Evolutionary conservation across 2,113 vertebrate genomes (phyloP).

Genomic region (Catagonus wagneri): DNA sequence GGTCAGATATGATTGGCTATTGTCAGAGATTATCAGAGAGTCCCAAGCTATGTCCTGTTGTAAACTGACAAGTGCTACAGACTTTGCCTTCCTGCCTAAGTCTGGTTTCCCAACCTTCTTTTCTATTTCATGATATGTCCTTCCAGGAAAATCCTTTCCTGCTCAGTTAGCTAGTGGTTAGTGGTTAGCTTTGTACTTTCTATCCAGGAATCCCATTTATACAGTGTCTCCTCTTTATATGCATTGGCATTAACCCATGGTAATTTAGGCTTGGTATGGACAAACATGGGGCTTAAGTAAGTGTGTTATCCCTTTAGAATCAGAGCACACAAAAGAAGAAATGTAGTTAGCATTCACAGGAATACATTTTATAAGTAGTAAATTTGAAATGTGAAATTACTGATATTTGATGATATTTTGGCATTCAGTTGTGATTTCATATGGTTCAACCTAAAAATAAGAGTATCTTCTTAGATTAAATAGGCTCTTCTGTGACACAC

Average conservation of each 20-base stretch:
- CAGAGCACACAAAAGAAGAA: not conserved
- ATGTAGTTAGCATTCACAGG: not conserved
- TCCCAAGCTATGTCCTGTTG: too few relatives aligned
- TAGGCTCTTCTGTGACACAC: not conserved
- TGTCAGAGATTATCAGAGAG: not conserved
- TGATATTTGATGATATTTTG: not conserved
- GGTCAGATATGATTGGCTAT: not conserved
- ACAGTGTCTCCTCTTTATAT: not conserved
- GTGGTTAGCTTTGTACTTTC: not conserved
- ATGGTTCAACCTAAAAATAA: not conserved
- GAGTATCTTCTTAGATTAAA: not conserved
- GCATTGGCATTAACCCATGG: not conserved
- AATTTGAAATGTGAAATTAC: conserved; percentile 18
- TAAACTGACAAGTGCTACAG: not conserved
- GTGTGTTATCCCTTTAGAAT: not conserved
- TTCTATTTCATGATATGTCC: not conserved
- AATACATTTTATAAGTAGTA: not conserved
- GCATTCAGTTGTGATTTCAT: not conserved
- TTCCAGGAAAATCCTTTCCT: not conserved
- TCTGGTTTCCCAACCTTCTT: not conserved
- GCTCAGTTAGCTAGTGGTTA: not conserved
- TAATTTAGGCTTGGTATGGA: not conserved
- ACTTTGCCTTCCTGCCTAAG: not conserved
- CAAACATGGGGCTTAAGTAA: not conserved
- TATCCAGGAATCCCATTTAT: not conserved